A percentile compares a stretch with the other conserved stretches of the same genome.
Evolutionary conservation across 2,113 vertebrate species (phyloP).

Genomic region (Orthonyx spaldingii): DNA sequence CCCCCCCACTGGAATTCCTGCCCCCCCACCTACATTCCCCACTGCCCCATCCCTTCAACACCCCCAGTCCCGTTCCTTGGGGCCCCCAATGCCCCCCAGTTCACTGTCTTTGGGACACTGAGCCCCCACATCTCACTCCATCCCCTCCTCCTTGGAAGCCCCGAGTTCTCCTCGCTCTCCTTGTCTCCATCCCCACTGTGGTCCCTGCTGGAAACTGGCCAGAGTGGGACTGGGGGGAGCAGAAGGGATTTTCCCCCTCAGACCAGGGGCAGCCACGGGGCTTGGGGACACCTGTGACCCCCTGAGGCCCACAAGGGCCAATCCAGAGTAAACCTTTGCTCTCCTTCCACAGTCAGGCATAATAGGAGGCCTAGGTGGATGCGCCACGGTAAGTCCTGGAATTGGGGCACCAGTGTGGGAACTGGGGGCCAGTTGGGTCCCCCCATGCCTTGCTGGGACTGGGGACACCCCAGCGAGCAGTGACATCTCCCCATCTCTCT

Average conservation of each 20-base stretch:
- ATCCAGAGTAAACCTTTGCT: neutral
- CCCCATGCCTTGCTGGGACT: neutral
- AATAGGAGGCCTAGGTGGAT: rapidly evolving
- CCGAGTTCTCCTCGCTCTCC: rapidly evolving
- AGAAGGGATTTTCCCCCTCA: neutral
- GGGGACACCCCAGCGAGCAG: neutral
- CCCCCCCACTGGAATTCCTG: no score
- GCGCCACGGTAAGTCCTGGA: neutral
- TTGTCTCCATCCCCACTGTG: neutral
- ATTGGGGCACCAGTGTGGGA: neutral
- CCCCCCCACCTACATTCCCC: no score
- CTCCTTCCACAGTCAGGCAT: rapidly evolving
- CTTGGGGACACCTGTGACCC: neutral
- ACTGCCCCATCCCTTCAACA: no score
- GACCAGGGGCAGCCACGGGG: no score
- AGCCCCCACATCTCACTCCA: rapidly evolving
- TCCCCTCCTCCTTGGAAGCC: no score
- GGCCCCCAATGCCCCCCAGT: no score
- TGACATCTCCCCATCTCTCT: neutral
- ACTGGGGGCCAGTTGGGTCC: neutral
- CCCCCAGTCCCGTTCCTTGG: neutral
- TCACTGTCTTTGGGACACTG: no score
- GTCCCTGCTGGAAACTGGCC: neutral
- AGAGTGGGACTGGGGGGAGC: neutral
- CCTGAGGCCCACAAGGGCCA: neutral